Percentiles rank a stretch among this genome's conserved stretches.
phyloP scores from a whole-genome alignment of 2,888 invertebrate species.

The Tipula helvola region DNA sequence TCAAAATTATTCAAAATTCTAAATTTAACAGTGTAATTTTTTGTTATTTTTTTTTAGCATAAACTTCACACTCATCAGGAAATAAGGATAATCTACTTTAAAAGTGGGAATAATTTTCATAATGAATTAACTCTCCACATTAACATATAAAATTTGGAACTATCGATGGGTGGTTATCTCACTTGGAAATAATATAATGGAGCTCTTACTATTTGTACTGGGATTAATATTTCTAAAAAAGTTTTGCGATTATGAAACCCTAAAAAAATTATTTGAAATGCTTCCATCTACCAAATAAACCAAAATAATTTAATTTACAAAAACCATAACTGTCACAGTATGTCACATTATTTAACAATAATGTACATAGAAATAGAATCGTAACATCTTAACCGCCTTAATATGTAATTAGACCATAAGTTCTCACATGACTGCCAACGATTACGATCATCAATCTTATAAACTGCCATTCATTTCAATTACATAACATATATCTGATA shows the following conservation, averaged over 20 bases:
- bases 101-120: too few species aligned
- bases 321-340: neutral
- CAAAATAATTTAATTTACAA: neutral
- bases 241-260: neutral
- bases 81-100: too few species aligned
- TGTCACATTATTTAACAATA: neutral
- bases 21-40: too few species aligned
- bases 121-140: too few species aligned
- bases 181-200: too few species aligned
- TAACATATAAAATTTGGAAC: too few species aligned
- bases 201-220: too few species aligned
- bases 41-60: too few species aligned
- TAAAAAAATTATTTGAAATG: neutral
- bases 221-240: too few species aligned
- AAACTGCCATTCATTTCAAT: constrained; percentile 4
- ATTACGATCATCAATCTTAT: neutral
- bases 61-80: too few species aligned
- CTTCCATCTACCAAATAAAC: neutral
- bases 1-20: too few species aligned
- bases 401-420: neutral
- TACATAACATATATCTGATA: neutral
- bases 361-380: neutral
- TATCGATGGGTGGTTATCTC: too few species aligned
- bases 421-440: constrained; percentile 4
- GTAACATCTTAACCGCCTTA: neutral